A percentile compares a stretch with the other conserved stretches of the same genome.
Conservation (phyloP, 2,113 vertebrate genomes). For the Colius striatus region DNA sequence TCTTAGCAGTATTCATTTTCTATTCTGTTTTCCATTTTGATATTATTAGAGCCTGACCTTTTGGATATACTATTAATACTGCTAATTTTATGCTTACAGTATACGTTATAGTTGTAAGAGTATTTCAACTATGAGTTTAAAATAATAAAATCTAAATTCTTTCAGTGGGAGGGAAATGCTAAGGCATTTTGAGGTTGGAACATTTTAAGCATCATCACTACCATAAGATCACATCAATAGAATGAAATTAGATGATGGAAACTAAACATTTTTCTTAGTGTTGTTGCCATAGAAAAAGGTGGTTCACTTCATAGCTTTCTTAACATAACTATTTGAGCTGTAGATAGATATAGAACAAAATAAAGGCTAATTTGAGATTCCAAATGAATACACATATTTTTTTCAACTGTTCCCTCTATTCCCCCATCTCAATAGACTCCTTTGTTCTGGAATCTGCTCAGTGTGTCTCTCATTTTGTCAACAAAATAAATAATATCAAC, state of each 20-base stretch:
- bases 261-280: conserved; percentile 50
- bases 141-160: conserved; percentile 12
- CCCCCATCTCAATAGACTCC: not conserved
- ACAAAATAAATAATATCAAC: not conserved
- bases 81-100: not conserved
- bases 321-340: conserved; percentile 8
- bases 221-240: conserved; percentile 20
- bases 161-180: conserved; percentile 40
- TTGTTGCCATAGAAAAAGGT: conserved; percentile 71
- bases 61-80: not conserved
- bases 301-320: conserved; percentile 23
- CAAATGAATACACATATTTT: not conserved
- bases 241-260: conserved; percentile 41
- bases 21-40: not conserved
- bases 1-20: not conserved
- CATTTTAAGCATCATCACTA: conserved; percentile 38
- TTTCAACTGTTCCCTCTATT: not conserved
- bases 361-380: not conserved
- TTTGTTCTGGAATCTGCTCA: not conserved
- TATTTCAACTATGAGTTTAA: conserved; percentile 12
- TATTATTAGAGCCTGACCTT: not conserved
- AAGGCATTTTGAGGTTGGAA: conserved; percentile 16
- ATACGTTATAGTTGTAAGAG: not conserved
- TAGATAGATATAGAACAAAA: conserved; percentile 20
- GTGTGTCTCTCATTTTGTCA: conserved; percentile 1